Evolutionary conservation across 2,888 invertebrate species (phyloP).

Genomic region (Mythimna impura): DNA sequence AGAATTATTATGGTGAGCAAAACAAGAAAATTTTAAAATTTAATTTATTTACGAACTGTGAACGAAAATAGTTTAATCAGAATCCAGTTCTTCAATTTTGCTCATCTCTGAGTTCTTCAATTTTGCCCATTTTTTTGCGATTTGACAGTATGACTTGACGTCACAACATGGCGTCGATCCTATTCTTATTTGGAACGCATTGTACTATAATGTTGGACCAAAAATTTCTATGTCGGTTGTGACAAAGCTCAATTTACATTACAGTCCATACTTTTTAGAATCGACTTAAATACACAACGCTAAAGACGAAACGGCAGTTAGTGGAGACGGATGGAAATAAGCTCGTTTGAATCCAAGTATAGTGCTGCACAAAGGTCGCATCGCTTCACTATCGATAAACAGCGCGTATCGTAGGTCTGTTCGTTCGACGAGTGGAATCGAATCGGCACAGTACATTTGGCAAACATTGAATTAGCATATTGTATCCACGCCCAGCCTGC

Average conservation of each 20-base stretch:
- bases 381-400: slow-evolving; percentile 66
- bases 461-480: slow-evolving; percentile 79
- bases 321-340: too few relatives aligned
- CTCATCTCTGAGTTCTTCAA: too few relatives aligned
- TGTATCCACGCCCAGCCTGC: slow-evolving; percentile 63
- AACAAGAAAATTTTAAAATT: too few relatives aligned
- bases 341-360: not conserved
- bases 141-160: too few relatives aligned
- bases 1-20: too few relatives aligned
- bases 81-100: too few relatives aligned
- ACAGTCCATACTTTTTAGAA: not conserved
- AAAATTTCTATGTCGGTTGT: not conserved
- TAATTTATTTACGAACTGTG: too few relatives aligned
- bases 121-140: too few relatives aligned
- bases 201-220: not conserved
- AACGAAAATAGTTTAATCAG: too few relatives aligned
- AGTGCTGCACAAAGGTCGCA: slow-evolving; percentile 43
- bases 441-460: slow-evolving; percentile 72
- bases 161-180: too few relatives aligned
- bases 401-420: slow-evolving; percentile 59
- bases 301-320: not conserved
- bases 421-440: slow-evolving; percentile 64
- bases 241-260: not conserved
- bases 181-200: too few relatives aligned
- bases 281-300: too few relatives aligned